Base-by-base conservation (phyloP, 2,888 invertebrate species). In the Drosophila leonis region DNA sequence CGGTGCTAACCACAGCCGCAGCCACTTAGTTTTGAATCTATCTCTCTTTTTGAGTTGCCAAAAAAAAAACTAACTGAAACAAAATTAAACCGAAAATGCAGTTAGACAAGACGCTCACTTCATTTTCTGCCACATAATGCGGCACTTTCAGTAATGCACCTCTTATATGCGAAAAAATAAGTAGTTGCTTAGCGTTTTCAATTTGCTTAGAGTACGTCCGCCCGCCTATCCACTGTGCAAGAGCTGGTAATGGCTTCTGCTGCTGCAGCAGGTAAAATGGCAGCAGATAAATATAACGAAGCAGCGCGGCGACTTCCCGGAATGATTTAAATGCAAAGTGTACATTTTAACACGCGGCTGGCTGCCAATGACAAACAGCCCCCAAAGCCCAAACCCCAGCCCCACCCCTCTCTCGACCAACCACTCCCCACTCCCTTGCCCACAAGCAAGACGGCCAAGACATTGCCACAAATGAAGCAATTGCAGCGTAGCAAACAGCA, bases 291-390 rank as follows among this genome's bases (percentile, higher is more conserved):
- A 85, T 85, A 88, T 78, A 88, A 82, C 80, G 80, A 76, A 78
- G 68, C 51, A 72, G 65, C 67, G 48, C 48, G 41, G 55, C 64
- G 13, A 62, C 76, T 85, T 85, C 86, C 86, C 83, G 86, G 86
- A 88, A 88, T 85, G 84, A 85, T 88, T 85, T 85, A 85, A 88
- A 86, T 88, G 88, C 86, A 83, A 85, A 85, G 88, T 85, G 88
- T 83, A 84, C 72, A 83, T 88, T 84, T 85, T 85, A 88, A 79
- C 84, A 81, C 86, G 86, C 81, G 79, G 85, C 77, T 73, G 64
- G 66, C 64, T 70, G 73, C 64, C 76, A 75, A 71, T 68, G 65
- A 72, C 75, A 72, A 72, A 62, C 65, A 64, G 33, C 51, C 35
- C 51, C 24, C 39, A 29, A 27, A 24, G 20, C 33, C 42, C 15